Base-by-base conservation (phyloP, 2,888 invertebrate species). In the Operophtera brumata region DNA sequence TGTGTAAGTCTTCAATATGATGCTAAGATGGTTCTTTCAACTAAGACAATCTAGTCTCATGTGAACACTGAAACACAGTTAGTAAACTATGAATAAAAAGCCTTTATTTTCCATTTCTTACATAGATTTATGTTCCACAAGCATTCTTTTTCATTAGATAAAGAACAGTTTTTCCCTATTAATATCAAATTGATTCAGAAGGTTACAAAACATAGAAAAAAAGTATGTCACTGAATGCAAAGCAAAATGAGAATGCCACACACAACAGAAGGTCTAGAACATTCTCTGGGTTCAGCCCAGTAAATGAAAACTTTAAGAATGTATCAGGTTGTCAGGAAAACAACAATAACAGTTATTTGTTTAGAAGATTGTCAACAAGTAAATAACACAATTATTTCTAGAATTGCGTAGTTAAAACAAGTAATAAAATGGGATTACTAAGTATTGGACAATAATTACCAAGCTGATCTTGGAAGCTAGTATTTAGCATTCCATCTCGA, bases 251-350 rank as follows among this genome's bases (percentile, higher is more conserved):
- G 12, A 52, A 37, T 54, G 37, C 14, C 12, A 34, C 34, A 43
- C 12, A 34, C 34, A 43, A 54, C 57, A 64, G 51, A 66, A 63
- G 62, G 65, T 84, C 84, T 83, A 83, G 86, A 85, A 85, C 70
- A 73, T 84, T 84, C 84, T 70, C 63, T 70, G 58, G 55, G 61
- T 57, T 53, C 42, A 60, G 37, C 37, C 47, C 48, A 55, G 36
- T 42, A 58, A 28, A 50, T 36, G 47, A 47, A 34, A 44, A 43
- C 10, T 28, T 35, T 8, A 5, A 10, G 52, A 48, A 45, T 45
- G 45, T 32, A 42, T 56, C 40, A 56, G 54, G 40, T 47, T 34
- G 39, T 11, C 2, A 56, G 43, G 55, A 46, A 40, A 50, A 54
- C 56, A 54, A 58, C 37, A 57, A 58, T 47, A 59, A 56, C 54